These are phyloP conservation scores for Dryococelus australis DNA, from an alignment of 2,888 invertebrate species.

Conservation along the genomic window DNA sequence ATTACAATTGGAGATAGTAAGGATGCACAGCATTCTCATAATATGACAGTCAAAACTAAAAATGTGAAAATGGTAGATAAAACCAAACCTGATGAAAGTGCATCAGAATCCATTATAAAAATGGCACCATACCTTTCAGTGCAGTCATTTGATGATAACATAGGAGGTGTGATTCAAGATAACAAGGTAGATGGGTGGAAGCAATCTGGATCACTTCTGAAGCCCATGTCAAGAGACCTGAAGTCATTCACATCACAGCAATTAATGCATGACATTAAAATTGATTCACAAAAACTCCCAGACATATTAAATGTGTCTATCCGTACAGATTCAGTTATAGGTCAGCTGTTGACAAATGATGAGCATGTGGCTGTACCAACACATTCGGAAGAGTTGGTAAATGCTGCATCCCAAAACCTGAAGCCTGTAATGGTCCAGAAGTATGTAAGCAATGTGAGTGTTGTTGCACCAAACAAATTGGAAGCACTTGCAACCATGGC, in stretches of 20 bases:
- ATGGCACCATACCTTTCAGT: conserved; percentile 12
- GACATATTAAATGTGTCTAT: background rate
- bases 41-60: background rate
- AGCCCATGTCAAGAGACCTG: conserved; percentile 12
- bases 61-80: too few relatives aligned
- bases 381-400: background rate
- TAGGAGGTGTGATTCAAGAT: background rate
- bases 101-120: conserved; percentile 20
- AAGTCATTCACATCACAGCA: background rate
- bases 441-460: background rate
- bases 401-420: background rate
- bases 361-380: background rate
- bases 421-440: background rate
- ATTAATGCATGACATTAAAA: background rate
- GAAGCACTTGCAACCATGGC: background rate
- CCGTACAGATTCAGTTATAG: background rate
- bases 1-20: background rate
- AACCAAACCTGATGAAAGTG: background rate
- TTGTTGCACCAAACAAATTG: background rate
- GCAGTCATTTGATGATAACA: background rate
- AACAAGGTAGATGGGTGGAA: background rate
- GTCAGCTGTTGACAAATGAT: background rate
- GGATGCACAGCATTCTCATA: background rate
- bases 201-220: background rate
- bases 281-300: background rate